Evolutionary conservation across 2,797 vertebrate species (phyloP).

Genomic region (Ptychobarbus kaznakovi): DNA sequence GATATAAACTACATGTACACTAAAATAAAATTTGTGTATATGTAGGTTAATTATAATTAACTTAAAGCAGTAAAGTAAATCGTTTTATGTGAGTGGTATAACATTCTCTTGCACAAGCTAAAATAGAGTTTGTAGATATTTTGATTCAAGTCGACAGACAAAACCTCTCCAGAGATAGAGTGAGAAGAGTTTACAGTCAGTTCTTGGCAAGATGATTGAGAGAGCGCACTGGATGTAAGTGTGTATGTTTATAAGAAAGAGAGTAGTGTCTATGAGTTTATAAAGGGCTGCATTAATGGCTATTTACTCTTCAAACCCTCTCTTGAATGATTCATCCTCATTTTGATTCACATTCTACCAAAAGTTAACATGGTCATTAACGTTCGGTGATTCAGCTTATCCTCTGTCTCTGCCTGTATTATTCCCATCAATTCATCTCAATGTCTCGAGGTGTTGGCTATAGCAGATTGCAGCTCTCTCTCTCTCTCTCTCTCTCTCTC

Average conservation of each 20-base stretch:
- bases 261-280: background rate
- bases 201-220: background rate
- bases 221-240: background rate
- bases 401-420: background rate
- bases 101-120: background rate
- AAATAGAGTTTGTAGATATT: background rate
- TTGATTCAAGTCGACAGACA: background rate
- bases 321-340: background rate
- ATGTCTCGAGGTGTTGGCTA: background rate
- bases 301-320: background rate
- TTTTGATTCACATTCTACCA: background rate
- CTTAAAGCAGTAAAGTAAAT: background rate
- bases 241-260: background rate
- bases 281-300: background rate
- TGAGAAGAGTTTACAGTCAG: background rate
- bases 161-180: background rate
- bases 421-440: background rate
- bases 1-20: too few relatives aligned
- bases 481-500: background rate
- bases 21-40: too few relatives aligned
- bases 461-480: constrained; percentile 5
- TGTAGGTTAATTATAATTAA: background rate
- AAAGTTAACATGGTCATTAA: constrained; percentile 8
- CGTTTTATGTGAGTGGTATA: background rate
- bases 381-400: background rate